Evolutionary conservation across 2,113 vertebrate genomes (phyloP), one percentile per base, ranked within the genome.

Genomic region (Glareola pratincola): DNA sequence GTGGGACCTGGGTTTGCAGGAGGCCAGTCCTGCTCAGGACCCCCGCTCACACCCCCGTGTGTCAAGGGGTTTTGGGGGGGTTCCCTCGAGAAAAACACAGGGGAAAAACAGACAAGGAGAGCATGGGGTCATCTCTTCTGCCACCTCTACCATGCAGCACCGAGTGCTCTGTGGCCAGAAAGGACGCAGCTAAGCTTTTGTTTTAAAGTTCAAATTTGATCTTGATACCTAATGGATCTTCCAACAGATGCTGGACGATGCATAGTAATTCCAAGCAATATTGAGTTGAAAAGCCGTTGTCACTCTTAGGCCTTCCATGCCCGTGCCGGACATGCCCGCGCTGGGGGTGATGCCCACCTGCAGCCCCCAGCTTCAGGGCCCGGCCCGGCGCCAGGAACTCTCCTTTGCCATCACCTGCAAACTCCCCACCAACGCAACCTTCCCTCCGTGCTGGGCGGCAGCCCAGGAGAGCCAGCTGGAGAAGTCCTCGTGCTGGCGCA

Each of bases 201-300:
- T 14, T 47, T 37, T 15, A 21, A 37, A 69, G 17, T 36, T 53
- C 21, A 8, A 64, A n/a, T 41, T 12, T 22, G 1, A 18, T 24
- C 50, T 45, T n/a, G 50, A 26, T 54, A 4, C 12, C 0, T 2
- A 84, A 21, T 1, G 0, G 0, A 4, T 23, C 12, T 27, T 57
- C 41, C 57, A 66, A 34, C 10, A 71, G 62, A 14, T 12, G 26
- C 51, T 59, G 32, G 50, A 59, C 1, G 1, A 51, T 0, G 11
- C 4, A 2, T 21, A 19, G 26, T 6, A 10, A 13, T 39, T 37
- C 53, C 54, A 57, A 36, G 29, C 19, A 23, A 27, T 63, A 24
- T 0, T 13, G 24, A 45, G 10, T 12, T 30, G 19, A 56, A 36
- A 56, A 57, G 26, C 2, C 13, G 1, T 23, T 4, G 23, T 26